Base-by-base conservation (phyloP, 92 coral and sea anemone species). In the Phenganax subtilis region DNA sequence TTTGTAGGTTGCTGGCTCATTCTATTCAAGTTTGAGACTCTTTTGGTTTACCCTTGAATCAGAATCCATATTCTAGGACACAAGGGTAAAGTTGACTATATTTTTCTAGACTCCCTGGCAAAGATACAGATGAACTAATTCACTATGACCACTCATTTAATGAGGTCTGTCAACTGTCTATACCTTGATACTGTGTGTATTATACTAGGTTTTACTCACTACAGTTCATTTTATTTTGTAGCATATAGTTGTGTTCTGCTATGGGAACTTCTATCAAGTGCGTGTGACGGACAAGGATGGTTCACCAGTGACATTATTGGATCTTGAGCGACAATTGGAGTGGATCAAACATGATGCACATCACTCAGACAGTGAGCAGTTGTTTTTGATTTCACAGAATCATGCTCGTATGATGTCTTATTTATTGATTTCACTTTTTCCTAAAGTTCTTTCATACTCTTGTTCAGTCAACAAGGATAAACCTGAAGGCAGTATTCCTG, bases 291-390 rank as follows among this genome's bases (percentile, higher is more conserved):
- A 93, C 76, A 76, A 85, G 52, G 81, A 87, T 79, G 98, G 97
- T 17, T 91, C 89, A 80, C 77, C 80, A 54, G 87, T 93, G 70
- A 90, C 98, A 31, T 85, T 86, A 71, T 84, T 93, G 74, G 98
- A 93, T 76, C 91, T 93, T 31, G 98, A 93, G 75, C 79, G 91
- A 15, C 98, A 93, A 87, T 84, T 91, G 83, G 98, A 93, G 65
- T 93, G 98, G 98, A 93, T 93, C 59, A 84, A 82, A 67, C 97
- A 96, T 47, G 98, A 91, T 82, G 98, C 93, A 3, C 86, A 93
- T 67, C 98, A 93, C 82, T 91, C 97, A n/a, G 92, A 90, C 75
- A 90, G 98, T 93, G 80, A 85, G 93, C 20, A 27, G 6, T 51
- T 57, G 11, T 2, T 6, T 17, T 7, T 61, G n/a, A 3, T 17